Evolutionary conservation across 2,113 vertebrate genomes (phyloP).

Genomic region (Phalacrocorax aristotelis): DNA sequence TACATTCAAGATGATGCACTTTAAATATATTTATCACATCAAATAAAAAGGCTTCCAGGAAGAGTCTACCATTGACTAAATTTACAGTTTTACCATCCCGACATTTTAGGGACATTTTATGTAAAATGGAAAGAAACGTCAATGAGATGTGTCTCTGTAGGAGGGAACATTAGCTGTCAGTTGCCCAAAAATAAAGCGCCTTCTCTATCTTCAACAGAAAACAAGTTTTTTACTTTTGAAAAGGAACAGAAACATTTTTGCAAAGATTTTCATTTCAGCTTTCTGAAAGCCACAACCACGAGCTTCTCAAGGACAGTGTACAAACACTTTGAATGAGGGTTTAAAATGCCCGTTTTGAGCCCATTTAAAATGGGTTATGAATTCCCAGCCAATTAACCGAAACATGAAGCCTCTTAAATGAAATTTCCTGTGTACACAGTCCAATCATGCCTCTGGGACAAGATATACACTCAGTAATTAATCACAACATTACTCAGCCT

Average conservation of each 20-base stretch:
- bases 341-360: not conserved
- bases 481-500: constrained; percentile 30
- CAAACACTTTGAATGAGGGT: not conserved
- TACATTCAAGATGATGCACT: not conserved
- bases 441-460: constrained; percentile 13
- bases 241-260: not conserved
- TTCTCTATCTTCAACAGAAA: not conserved
- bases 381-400: constrained; percentile 1
- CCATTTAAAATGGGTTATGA: not conserved
- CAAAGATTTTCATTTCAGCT: not conserved
- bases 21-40: not conserved
- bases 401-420: not conserved
- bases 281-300: not conserved
- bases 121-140: constrained; percentile 2
- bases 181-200: not conserved
- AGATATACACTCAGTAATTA: constrained; percentile 34
- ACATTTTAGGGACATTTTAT: not conserved
- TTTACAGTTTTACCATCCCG: not conserved
- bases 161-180: not conserved
- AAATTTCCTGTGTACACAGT: constrained; percentile 37
- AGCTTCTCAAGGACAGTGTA: not conserved
- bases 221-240: not conserved
- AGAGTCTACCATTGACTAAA: not conserved
- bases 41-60: not conserved
- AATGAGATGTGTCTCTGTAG: not conserved